phyloP scores from a whole-genome alignment of 2,888 invertebrate genomes.

The Xanthorhoe spadicearia region DNA sequence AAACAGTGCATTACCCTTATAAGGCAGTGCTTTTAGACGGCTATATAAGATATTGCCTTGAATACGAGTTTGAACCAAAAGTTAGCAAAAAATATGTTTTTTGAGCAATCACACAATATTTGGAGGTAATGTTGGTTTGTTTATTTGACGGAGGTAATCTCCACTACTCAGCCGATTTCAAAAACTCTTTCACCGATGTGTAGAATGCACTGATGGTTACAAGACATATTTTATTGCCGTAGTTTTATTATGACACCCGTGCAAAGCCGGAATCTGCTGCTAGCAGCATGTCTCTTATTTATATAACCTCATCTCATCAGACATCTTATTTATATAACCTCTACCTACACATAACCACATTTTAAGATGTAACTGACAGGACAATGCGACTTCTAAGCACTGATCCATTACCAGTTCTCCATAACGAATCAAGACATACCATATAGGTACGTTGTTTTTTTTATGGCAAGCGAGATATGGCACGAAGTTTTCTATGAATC shows the following conservation, averaged over 20 bases:
- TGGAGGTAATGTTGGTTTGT: too few relatives aligned
- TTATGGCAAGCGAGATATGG: slow-evolving; percentile 6
- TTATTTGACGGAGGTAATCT: too few relatives aligned
- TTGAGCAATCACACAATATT: background rate
- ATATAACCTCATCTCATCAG: too few relatives aligned
- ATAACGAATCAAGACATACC: background rate
- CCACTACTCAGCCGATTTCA: too few relatives aligned
- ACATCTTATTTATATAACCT: too few relatives aligned
- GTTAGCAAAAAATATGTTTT: background rate
- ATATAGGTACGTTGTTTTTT: background rate
- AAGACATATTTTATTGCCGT: too few relatives aligned
- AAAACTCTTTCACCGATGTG: too few relatives aligned
- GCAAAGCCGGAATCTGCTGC: too few relatives aligned
- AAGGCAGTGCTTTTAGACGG: slow-evolving; percentile 17
- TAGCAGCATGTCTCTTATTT: too few relatives aligned
- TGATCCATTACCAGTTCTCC: background rate
- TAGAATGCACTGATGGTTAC: too few relatives aligned
- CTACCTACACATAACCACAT: background rate
- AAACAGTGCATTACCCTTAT: slow-evolving; percentile 21
- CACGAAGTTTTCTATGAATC: slow-evolving; percentile 14
- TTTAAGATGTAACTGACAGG: slow-evolving; percentile 1
- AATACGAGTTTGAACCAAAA: slow-evolving; percentile 5
- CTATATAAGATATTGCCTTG: slow-evolving; percentile 11
- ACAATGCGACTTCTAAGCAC: slow-evolving; percentile 1
- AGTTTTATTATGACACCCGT: too few relatives aligned